Evolutionary conservation across 2,888 invertebrate species (phyloP).

Genomic region (Sinodicranocentrus sp.): DNA sequence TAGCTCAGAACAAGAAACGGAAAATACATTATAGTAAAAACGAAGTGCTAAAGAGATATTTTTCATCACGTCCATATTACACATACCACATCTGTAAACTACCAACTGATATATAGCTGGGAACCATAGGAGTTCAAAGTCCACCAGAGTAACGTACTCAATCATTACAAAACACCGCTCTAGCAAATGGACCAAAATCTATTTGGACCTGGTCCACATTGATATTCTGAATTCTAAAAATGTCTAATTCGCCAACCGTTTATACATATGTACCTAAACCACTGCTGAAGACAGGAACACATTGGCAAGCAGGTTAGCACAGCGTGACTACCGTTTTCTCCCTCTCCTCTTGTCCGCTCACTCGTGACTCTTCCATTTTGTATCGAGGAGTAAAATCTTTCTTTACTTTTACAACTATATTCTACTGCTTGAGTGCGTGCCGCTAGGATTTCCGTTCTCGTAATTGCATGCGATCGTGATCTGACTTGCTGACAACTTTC

Average conservation of each 20-base stretch:
- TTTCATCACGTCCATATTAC: slow-evolving; percentile 12
- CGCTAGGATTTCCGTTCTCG: slow-evolving; percentile 65
- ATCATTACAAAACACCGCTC: slow-evolving; percentile 42
- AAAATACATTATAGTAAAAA: slow-evolving; percentile 27
- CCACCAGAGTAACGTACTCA: slow-evolving; percentile 48
- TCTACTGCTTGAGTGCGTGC: slow-evolving; percentile 56
- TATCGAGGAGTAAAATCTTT: slow-evolving; percentile 55
- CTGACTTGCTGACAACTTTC: slow-evolving; percentile 64
- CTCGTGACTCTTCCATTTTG: slow-evolving; percentile 57
- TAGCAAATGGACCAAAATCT: slow-evolving; percentile 53
- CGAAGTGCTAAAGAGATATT: slow-evolving; percentile 43
- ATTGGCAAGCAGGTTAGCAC: slow-evolving; percentile 43
- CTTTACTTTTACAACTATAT: slow-evolving; percentile 52
- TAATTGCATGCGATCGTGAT: slow-evolving; percentile 69
- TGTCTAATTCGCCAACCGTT: slow-evolving; percentile 49
- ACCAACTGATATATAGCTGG: neutral
- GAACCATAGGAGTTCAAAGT: slow-evolving; percentile 51
- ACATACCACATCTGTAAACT: neutral
- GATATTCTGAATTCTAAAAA: slow-evolving; percentile 55
- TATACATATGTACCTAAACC: neutral
- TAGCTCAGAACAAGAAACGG: slow-evolving; percentile 4
- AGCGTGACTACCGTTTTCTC: slow-evolving; percentile 54
- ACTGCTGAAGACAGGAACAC: neutral
- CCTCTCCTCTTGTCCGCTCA: slow-evolving; percentile 36
- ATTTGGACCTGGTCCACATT: slow-evolving; percentile 28